These are phyloP conservation scores for Prionace glauca DNA, from an alignment of 2,797 vertebrate species.

Conservation along the genomic window DNA sequence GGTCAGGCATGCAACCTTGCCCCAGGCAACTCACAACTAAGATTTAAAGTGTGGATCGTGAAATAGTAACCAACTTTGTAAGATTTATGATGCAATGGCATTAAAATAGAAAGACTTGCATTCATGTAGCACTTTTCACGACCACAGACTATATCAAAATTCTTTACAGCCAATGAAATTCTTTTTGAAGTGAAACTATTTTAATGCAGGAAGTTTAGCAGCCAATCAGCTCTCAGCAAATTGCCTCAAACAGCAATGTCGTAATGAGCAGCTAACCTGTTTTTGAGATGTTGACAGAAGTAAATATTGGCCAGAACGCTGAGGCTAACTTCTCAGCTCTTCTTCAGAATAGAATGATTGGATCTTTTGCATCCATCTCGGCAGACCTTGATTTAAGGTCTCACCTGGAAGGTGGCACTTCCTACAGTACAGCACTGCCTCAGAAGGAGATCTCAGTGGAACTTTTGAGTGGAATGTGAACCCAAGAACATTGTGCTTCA, in stretches of 20 bases:
- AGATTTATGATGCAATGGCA: not conserved
- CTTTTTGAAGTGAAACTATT: not conserved
- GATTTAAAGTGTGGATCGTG: not conserved
- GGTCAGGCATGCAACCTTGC: not conserved
- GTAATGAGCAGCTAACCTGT: no score
- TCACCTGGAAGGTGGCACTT: not conserved
- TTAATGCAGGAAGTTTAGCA: not conserved
- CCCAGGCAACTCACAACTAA: not conserved
- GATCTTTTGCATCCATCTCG: not conserved
- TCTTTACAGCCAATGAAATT: not conserved
- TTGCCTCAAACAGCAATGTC: not conserved
- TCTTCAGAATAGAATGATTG: not conserved
- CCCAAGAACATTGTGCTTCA: not conserved
- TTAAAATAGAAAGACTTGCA: not conserved
- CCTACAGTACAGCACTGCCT: not conserved
- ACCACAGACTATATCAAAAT: not conserved
- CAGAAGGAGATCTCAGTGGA: not conserved
- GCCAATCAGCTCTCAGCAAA: not conserved
- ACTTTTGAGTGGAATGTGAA: not conserved
- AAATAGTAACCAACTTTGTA: not conserved
- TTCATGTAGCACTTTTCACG: not conserved
- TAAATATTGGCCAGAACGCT: not conserved
- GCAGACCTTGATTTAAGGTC: no score
- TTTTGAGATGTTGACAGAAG: not conserved
- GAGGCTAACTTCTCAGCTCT: not conserved